Conservation (phyloP, 2,113 vertebrate genomes). For the Sitta europaea region DNA sequence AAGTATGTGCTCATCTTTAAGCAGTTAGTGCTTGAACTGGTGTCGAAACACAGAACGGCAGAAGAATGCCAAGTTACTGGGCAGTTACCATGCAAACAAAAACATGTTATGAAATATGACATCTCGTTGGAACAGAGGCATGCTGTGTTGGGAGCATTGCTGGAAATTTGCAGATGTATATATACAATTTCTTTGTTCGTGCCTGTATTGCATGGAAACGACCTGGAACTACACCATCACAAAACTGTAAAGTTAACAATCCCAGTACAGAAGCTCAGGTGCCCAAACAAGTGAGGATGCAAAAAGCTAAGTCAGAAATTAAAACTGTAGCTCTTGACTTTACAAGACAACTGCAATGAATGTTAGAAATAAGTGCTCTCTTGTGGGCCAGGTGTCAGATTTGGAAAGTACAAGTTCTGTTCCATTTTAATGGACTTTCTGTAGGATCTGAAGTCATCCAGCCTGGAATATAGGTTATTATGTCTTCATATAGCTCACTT, state of each 20-base stretch:
- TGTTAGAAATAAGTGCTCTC: neutral
- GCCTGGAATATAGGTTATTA: neutral
- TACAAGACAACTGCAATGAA: neutral
- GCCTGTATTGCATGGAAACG: neutral
- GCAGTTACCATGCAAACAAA: constrained; percentile 59
- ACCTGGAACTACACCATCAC: neutral
- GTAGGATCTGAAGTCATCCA: neutral
- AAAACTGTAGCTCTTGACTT: neutral
- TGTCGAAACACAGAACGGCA: neutral
- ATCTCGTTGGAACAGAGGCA: neutral
- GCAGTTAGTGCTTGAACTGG: neutral
- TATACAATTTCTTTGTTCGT: neutral
- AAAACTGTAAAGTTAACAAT: neutral
- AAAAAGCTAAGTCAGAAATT: neutral
- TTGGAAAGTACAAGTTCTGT: neutral
- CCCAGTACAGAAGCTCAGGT: neutral
- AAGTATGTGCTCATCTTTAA: neutral
- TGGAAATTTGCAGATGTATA: neutral
- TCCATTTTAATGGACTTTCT: neutral
- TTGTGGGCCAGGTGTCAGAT: neutral
- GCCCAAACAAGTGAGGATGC: neutral
- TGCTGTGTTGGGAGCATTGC: neutral
- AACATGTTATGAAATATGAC: constrained; percentile 45
- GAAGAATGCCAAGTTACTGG: constrained; percentile 43
- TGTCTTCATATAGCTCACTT: neutral